Percentiles rank a stretch among this genome's conserved stretches.
phyloP scores from a whole-genome alignment of 2,888 invertebrate genomes.

The Himalopsyche anomala region DNA sequence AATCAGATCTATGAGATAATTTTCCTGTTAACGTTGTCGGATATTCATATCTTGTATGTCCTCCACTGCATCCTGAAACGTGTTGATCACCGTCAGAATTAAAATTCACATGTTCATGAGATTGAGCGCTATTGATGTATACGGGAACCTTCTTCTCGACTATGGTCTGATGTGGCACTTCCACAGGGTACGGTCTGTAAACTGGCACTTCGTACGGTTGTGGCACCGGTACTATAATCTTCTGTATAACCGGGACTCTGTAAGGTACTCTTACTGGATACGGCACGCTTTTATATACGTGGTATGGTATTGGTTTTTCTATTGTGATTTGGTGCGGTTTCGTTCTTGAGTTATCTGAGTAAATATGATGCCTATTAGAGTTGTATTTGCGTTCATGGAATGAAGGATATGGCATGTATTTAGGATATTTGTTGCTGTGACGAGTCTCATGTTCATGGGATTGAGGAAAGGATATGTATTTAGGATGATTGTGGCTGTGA shows the following conservation, averaged over 20 bases:
- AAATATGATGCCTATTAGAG: background rate
- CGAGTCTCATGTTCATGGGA: background rate
- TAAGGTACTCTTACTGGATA: slow-evolving; percentile 65
- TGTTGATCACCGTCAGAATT: background rate
- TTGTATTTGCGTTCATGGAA: background rate
- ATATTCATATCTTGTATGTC: background rate
- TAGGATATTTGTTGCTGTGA: background rate
- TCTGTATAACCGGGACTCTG: slow-evolving; percentile 64
- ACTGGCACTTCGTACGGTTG: slow-evolving; percentile 65
- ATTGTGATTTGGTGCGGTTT: background rate
- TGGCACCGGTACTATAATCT: slow-evolving; percentile 63
- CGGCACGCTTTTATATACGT: slow-evolving; percentile 43
- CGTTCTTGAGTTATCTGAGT: background rate
- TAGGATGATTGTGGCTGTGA: background rate
- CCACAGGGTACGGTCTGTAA: slow-evolving; percentile 62
- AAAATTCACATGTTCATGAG: background rate
- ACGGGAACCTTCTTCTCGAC: slow-evolving; percentile 63
- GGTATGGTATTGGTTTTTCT: slow-evolving; percentile 57
- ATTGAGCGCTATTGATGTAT: slow-evolving; percentile 47
- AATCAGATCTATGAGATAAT: background rate
- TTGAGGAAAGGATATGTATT: background rate
- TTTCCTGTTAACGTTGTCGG: background rate
- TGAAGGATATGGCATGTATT: background rate
- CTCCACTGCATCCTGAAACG: background rate
- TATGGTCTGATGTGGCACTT: slow-evolving; percentile 62